Base-by-base conservation (phyloP, 2,113 vertebrate genomes). In the Pseudopodoces humilis region DNA sequence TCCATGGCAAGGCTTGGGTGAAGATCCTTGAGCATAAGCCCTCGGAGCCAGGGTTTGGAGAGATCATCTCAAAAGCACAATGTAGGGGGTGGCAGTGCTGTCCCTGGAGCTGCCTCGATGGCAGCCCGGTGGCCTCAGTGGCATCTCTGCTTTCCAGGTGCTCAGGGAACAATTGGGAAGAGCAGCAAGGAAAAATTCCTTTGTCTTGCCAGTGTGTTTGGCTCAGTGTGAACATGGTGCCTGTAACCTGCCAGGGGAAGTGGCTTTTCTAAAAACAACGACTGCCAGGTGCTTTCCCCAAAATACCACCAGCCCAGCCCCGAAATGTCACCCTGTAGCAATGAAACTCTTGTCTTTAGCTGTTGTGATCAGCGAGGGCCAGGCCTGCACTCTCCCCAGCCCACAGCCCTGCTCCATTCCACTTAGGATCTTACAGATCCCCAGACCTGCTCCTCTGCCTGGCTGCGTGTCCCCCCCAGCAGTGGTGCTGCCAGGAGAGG, bases 391-490 rank as follows among this genome's bases (percentile, higher is more conserved):
- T 49, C 44, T 76, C 22, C 52, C 64, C 47, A 35, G 43, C 50
- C 59, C 74, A 8, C 8, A 2, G 69, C 67, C 63, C 31, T 62
- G 62, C 78, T 90, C 14, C 28, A 1, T 90, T 44, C 46, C 35
- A 0, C 23, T 8, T 33, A 60, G 6, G 2, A 21, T 63, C 75
- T 47, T 7, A 4, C 5, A 24, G 49, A n/a, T 56, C 49, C 55
- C 47, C 70, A 41, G 0, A 47, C 6, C 41, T 77, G 41, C 60
- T 70, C 20, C 59, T 74, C 52, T 71, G 67, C 53, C 35, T 56
- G n/a, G 8, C 60, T 41, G 43, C 0, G 0, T 3, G 41, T 56
- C 37, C 81, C 79, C n/a, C 1, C 6, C 4, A 1, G 23, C 3
- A 0, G 9, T 9, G 56, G 41, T 49, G n/a, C 63, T 86, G 84